phyloP scores from a whole-genome alignment of 1,140 invertebrate genomes.

The Sycophila sp. region DNA sequence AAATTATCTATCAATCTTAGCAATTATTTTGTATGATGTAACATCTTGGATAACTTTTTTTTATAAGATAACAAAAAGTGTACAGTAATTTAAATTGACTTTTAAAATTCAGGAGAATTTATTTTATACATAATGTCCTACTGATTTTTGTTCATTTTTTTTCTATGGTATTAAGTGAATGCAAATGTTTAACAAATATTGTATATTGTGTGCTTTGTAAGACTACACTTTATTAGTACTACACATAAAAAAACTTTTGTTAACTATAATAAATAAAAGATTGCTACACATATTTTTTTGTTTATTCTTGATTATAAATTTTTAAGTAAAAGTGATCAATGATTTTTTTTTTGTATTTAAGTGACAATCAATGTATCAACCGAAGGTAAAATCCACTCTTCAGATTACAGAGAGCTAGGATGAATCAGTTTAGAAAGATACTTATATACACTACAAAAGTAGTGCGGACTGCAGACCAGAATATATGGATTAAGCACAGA shows the following conservation, averaged over 20 bases:
- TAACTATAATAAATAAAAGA: constrained; percentile 10
- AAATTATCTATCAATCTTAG: not conserved
- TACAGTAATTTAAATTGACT: constrained; percentile 37
- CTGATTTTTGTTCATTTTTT: too few species aligned
- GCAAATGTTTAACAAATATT: constrained; percentile 1
- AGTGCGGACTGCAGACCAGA: too few species aligned
- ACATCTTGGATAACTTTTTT: constrained; percentile 18
- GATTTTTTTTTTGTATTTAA: not conserved
- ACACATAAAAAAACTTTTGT: not conserved
- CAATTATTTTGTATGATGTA: constrained; percentile 26
- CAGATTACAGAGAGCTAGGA: too few species aligned
- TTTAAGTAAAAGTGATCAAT: not conserved
- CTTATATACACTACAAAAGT: not conserved
- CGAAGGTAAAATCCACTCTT: too few species aligned
- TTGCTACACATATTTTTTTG: not conserved
- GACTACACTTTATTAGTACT: constrained; percentile 1
- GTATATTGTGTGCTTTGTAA: constrained; percentile 3
- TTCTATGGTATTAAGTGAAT: not conserved
- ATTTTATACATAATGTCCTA: too few species aligned
- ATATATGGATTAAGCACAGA: too few species aligned
- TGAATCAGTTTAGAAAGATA: not conserved
- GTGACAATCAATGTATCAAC: not conserved
- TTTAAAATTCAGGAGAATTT: constrained; percentile 10
- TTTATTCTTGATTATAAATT: not conserved
- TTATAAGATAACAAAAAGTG: constrained; percentile 27